A percentile compares a stretch with the other conserved stretches of the same genome.
Conservation (phyloP, 2,888 invertebrate species). For the Drosophila meridiana region DNA sequence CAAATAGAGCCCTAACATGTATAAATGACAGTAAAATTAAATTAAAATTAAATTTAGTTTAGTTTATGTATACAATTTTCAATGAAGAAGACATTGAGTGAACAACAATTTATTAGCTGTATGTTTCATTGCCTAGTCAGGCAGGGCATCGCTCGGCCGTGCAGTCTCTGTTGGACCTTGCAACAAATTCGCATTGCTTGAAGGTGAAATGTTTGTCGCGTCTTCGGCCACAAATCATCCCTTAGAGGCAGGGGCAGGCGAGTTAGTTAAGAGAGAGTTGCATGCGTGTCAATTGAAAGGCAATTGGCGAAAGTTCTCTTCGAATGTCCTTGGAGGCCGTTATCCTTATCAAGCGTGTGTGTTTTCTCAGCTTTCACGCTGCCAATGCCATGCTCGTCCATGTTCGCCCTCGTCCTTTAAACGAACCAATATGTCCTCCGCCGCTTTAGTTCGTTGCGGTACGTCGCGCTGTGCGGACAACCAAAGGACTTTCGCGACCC, state of each 20-base stretch:
- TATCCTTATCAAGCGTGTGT: slow-evolving; percentile 60
- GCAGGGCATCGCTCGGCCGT: neutral
- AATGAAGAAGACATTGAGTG: neutral
- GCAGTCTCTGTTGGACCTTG: neutral
- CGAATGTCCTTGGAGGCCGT: slow-evolving; percentile 46
- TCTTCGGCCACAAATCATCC: slow-evolving; percentile 23
- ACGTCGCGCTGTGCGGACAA: slow-evolving; percentile 76
- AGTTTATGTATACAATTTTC: neutral
- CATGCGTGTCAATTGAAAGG: slow-evolving; percentile 25
- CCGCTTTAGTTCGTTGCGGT: slow-evolving; percentile 75
- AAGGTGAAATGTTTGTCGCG: slow-evolving; percentile 29
- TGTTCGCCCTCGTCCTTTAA: slow-evolving; percentile 57
- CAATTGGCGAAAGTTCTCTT: slow-evolving; percentile 28
- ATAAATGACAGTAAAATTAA: neutral
- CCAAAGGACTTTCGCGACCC: slow-evolving; percentile 41
- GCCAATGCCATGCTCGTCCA: slow-evolving; percentile 37
- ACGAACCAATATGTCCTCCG: slow-evolving; percentile 42
- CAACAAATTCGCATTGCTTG: neutral
- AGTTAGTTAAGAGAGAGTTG: slow-evolving; percentile 27
- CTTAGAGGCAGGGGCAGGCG: slow-evolving; percentile 11
- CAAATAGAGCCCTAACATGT: neutral
- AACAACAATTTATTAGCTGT: neutral
- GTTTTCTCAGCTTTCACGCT: slow-evolving; percentile 47
- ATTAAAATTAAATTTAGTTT: neutral
- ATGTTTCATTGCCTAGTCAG: neutral